These are phyloP conservation scores for Germaria angustata DNA, from an alignment of 2,888 invertebrate genomes.

Conservation along the genomic window DNA sequence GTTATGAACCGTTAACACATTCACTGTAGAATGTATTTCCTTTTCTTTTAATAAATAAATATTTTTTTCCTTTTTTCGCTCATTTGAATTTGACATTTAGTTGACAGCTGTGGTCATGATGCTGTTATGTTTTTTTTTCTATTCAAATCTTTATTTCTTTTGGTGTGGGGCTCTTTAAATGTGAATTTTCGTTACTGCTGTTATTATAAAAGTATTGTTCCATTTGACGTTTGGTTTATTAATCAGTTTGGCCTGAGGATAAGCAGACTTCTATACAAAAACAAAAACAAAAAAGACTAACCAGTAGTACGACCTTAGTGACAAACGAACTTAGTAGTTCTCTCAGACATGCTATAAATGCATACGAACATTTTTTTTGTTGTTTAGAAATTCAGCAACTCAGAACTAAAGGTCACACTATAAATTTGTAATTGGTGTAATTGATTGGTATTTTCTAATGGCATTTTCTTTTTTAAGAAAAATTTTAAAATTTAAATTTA, in stretches of 20 bases:
- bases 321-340: conserved; percentile 22
- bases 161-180: conserved; percentile 47
- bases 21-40: conserved; percentile 45
- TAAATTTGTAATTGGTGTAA: background rate
- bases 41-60: background rate
- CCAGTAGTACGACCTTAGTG: conserved; percentile 58
- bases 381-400: background rate
- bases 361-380: background rate
- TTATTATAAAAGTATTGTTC: conserved; percentile 71
- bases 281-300: conserved; percentile 37
- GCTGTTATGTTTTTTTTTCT: conserved; percentile 56
- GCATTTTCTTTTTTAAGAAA: too few species aligned
- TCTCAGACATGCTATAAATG: background rate
- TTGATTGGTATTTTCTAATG: too few species aligned
- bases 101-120: conserved; percentile 76
- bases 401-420: background rate
- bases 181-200: conserved; percentile 47
- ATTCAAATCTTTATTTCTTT: conserved; percentile 38
- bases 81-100: conserved; percentile 77
- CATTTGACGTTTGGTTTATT: conserved; percentile 79
- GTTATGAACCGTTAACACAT: conserved; percentile 69
- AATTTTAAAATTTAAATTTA: too few species aligned
- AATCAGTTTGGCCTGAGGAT: conserved; percentile 79
- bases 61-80: conserved; percentile 39
- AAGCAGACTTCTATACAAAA: conserved; percentile 52